phyloP scores from a whole-genome alignment of 2,797 vertebrate genomes.

The Lutjanus campechanus region DNA sequence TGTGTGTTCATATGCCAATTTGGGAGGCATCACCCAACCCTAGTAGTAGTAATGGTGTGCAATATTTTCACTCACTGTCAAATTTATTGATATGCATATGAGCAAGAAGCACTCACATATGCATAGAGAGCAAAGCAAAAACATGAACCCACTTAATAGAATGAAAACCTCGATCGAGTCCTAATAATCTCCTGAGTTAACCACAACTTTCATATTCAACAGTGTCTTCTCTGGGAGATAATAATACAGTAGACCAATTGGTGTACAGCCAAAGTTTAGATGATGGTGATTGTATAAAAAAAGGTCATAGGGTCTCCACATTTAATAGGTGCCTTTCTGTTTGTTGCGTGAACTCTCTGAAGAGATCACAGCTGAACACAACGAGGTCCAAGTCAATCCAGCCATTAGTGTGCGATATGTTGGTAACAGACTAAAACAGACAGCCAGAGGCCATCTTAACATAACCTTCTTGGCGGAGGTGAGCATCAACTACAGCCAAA shows the following conservation, averaged over 20 bases:
- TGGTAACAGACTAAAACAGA: constrained; percentile 46
- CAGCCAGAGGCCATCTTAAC: constrained; percentile 49
- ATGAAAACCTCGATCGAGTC: background rate
- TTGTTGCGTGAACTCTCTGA: constrained; percentile 45
- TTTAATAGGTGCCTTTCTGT: constrained; percentile 63
- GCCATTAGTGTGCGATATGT: constrained; percentile 59
- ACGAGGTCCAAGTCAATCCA: constrained; percentile 34
- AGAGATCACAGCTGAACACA: constrained; percentile 35
- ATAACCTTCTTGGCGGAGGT: constrained; percentile 53
- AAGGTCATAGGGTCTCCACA: constrained; percentile 46
- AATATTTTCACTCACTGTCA: background rate
- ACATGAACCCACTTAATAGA: constrained; percentile 10
- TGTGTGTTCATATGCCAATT: too few species aligned
- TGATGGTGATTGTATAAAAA: constrained; percentile 37
- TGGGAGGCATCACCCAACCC: too few species aligned
- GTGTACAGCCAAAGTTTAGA: constrained; percentile 32
- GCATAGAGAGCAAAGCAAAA: background rate
- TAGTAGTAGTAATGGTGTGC: too few species aligned
- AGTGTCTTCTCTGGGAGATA: constrained; percentile 20
- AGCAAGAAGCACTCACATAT: background rate
- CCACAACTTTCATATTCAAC: constrained; percentile 11
- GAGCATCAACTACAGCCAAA: constrained; percentile 52
- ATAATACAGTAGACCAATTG: constrained; percentile 31
- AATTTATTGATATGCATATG: background rate
- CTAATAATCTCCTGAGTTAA: background rate